Percentiles rank a stretch among this genome's conserved stretches.
phyloP scores from a whole-genome alignment of 2,888 invertebrate species.

The Strigamia maritima region DNA sequence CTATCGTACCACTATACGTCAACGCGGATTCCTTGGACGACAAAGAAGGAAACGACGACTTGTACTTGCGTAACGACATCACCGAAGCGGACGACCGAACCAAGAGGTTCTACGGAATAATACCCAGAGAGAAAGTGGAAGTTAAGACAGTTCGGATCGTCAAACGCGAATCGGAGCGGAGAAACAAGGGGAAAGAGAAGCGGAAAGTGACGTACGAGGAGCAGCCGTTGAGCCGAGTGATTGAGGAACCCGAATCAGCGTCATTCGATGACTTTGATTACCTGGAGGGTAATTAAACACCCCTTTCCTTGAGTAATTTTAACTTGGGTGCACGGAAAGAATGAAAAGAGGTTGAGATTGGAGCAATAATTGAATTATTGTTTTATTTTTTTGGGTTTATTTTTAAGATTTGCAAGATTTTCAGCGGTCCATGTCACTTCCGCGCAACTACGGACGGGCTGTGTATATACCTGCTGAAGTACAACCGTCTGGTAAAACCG shows the following conservation, averaged over 20 bases:
- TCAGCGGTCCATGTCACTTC: conserved; percentile 55
- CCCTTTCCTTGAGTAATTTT: conserved; percentile 24
- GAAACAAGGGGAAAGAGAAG: conserved; percentile 57
- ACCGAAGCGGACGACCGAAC: conserved; percentile 57
- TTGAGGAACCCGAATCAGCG: conserved; percentile 43
- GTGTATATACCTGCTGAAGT: conserved; percentile 33
- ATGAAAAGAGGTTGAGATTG: background rate
- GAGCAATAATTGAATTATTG: background rate
- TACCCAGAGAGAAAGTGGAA: conserved; percentile 76
- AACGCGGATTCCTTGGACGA: conserved; percentile 58
- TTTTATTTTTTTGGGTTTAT: conserved; percentile 11
- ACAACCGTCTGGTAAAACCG: background rate
- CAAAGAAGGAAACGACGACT: conserved; percentile 1
- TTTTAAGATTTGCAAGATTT: conserved; percentile 46
- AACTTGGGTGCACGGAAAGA: background rate
- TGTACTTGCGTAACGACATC: conserved; percentile 53
- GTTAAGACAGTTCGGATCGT: conserved; percentile 91
- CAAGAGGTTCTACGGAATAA: conserved; percentile 60
- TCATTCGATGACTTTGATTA: conserved; percentile 43
- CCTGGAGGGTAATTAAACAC: conserved; percentile 43
- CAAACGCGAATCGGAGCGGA: conserved; percentile 82
- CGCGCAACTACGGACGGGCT: conserved; percentile 51
- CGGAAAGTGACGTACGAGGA: conserved; percentile 44
- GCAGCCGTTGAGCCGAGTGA: conserved; percentile 43
- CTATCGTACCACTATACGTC: conserved; percentile 64